A percentile compares a stretch with the other conserved stretches of the same genome.
Conservation (phyloP, 2,797 vertebrate genomes). For the Enteromius radiatus region DNA sequence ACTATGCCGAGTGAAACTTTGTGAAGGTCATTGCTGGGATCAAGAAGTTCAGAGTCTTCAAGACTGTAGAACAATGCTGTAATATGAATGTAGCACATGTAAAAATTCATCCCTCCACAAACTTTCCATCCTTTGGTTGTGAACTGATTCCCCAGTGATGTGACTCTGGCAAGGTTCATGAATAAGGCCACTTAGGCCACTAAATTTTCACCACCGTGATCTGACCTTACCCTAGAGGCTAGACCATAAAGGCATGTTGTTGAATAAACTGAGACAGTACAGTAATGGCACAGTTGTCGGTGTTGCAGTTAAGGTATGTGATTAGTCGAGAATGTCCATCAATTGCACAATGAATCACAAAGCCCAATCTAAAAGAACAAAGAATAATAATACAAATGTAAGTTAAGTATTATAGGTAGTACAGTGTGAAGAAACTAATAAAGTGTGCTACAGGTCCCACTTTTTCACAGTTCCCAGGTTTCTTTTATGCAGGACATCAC, state of each 20-base stretch:
- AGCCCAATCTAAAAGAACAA: constrained; percentile 45
- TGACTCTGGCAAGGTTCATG: constrained; percentile 22
- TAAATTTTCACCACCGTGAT: constrained; percentile 44
- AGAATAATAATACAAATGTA: not conserved
- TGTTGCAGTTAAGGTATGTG: constrained; percentile 47
- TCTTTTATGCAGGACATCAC: no score
- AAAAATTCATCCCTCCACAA: constrained; percentile 20
- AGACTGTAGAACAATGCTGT: constrained; percentile 10
- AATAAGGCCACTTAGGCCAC: constrained; percentile 40
- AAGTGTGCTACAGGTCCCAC: not conserved
- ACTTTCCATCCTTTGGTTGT: constrained; percentile 29
- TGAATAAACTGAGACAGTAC: constrained; percentile 44
- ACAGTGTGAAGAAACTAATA: constrained; percentile 4
- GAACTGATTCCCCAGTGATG: constrained; percentile 24
- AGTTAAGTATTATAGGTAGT: not conserved
- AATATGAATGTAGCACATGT: not conserved
- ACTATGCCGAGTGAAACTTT: constrained; percentile 36
- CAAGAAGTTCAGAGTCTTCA: constrained; percentile 10
- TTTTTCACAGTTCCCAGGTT: not conserved
- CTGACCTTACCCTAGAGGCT: constrained; percentile 42
- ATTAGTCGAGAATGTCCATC: constrained; percentile 49
- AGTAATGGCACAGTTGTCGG: constrained; percentile 42
- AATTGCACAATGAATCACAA: constrained; percentile 48
- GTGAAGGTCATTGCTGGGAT: constrained; percentile 27
- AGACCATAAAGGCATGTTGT: constrained; percentile 46